Percentiles rank a stretch among this genome's conserved stretches.
Evolutionary conservation across 37 sponge, comb jelly and placozoan species (phyloP).

Genomic region (Petrosia ficiformis): DNA sequence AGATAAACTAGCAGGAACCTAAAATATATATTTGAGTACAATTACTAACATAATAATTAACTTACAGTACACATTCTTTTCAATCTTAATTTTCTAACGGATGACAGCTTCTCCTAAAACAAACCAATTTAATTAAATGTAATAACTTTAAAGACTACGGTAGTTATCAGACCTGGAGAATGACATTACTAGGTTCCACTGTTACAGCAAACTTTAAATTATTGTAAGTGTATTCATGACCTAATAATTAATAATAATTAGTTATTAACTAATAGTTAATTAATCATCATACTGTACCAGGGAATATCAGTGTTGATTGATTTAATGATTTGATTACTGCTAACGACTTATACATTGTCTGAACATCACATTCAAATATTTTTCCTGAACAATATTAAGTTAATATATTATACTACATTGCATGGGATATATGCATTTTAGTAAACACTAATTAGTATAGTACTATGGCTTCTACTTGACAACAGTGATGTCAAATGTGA

Average conservation of each 20-base stretch:
- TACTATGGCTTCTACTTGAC: too few species aligned
- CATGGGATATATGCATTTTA: neutral
- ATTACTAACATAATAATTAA: neutral
- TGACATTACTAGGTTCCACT: slow-evolving; percentile 28
- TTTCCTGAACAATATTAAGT: slow-evolving; percentile 32
- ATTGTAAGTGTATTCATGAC: slow-evolving; percentile 62
- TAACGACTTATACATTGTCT: slow-evolving; percentile 56
- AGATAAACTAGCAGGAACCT: slow-evolving; percentile 65
- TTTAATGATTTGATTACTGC: slow-evolving; percentile 12
- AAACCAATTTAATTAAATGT: too few species aligned
- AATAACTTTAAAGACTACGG: too few species aligned
- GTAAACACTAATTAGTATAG: too few species aligned
- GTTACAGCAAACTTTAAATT: slow-evolving; percentile 47
- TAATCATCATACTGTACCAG: slow-evolving; percentile 29
- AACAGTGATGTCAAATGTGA: too few species aligned
- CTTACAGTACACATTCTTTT: slow-evolving; percentile 40
- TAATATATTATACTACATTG: neutral
- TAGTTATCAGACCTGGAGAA: slow-evolving; percentile 50
- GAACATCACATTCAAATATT: slow-evolving; percentile 59
- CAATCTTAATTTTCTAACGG: slow-evolving; percentile 38
- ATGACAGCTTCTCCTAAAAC: slow-evolving; percentile 1
- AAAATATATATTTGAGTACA: neutral
- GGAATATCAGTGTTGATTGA: slow-evolving; percentile 46
- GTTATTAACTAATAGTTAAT: neutral
- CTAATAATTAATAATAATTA: slow-evolving; percentile 10